Evolutionary conservation across 2,888 invertebrate genomes (phyloP).

Genomic region (Monopis laevigella): DNA sequence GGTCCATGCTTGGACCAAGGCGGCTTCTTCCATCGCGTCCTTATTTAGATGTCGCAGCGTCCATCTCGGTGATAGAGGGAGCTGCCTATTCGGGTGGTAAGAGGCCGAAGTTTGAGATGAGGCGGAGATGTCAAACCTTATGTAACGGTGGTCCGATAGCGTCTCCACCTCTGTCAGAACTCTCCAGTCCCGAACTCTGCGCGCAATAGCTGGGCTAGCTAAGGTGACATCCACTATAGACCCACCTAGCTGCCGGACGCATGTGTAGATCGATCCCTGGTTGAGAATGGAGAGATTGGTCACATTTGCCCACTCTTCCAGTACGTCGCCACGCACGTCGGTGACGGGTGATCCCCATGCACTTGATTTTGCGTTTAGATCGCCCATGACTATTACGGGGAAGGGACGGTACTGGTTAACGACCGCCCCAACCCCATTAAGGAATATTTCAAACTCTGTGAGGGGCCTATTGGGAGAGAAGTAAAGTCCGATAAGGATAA

Average conservation of each 20-base stretch:
- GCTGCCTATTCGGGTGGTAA: background rate
- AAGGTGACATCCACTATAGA: conserved; percentile 21
- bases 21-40: conserved; percentile 15
- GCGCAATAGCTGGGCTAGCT: conserved; percentile 13
- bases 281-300: conserved; percentile 16
- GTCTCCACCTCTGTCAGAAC: conserved; percentile 17
- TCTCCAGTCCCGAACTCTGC: conserved; percentile 15
- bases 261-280: conserved; percentile 18
- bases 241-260: conserved; percentile 20
- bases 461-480: conserved; percentile 20
- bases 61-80: conserved; percentile 14
- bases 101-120: background rate
- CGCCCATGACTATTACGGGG: conserved; percentile 13
- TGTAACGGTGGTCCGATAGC: conserved; percentile 17
- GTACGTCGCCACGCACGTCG: conserved; percentile 14
- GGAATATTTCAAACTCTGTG: conserved; percentile 19
- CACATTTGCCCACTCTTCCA: conserved; percentile 18
- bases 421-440: conserved; percentile 10
- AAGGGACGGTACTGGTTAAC: conserved; percentile 6
- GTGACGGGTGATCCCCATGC: conserved; percentile 13
- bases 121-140: conserved; percentile 1
- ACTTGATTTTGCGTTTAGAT: conserved; percentile 18
- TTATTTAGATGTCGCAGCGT: conserved; percentile 11
- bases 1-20: conserved; percentile 14
- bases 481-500: conserved; percentile 17